A percentile compares a stretch with the other conserved stretches of the same genome.
Evolutionary conservation across 2,113 vertebrate genomes (phyloP).

Genomic region (Neotragus moschatus): DNA sequence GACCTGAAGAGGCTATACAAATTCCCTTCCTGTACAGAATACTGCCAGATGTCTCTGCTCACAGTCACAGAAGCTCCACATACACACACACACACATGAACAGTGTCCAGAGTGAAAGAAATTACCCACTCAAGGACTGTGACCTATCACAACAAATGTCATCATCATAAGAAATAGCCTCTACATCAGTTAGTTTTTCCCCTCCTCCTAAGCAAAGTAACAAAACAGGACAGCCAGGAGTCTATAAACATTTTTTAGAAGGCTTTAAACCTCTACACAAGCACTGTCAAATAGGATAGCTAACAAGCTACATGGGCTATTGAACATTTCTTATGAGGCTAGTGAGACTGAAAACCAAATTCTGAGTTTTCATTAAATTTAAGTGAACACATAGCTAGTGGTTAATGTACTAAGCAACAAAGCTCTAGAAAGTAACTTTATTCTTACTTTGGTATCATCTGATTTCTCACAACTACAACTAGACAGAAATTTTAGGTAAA

Average conservation of each 20-base stretch:
- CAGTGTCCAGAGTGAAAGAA: background rate
- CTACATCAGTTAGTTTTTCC: background rate
- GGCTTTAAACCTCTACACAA: background rate
- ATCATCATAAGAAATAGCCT: background rate
- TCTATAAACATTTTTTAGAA: background rate
- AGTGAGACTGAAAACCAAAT: background rate
- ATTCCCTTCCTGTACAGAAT: background rate
- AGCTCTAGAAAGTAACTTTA: background rate
- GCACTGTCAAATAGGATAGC: background rate
- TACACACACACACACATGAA: background rate
- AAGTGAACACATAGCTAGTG: background rate
- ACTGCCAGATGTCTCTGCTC: background rate
- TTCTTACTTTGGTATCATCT: background rate
- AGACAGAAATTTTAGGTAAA: background rate
- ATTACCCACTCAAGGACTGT: background rate
- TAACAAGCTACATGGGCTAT: background rate
- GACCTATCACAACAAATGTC: background rate
- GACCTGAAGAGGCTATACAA: background rate
- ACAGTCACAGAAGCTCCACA: background rate
- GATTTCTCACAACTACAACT: background rate
- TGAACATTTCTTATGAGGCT: background rate
- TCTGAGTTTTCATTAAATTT: background rate
- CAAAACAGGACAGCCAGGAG: background rate
- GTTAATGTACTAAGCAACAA: background rate
- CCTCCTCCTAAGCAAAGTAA: background rate